Evolutionary conservation across 92 coral and sea anemone genomes (phyloP), one percentile per base, ranked within the genome.

Genomic region (Epizoanthus stellaris): DNA sequence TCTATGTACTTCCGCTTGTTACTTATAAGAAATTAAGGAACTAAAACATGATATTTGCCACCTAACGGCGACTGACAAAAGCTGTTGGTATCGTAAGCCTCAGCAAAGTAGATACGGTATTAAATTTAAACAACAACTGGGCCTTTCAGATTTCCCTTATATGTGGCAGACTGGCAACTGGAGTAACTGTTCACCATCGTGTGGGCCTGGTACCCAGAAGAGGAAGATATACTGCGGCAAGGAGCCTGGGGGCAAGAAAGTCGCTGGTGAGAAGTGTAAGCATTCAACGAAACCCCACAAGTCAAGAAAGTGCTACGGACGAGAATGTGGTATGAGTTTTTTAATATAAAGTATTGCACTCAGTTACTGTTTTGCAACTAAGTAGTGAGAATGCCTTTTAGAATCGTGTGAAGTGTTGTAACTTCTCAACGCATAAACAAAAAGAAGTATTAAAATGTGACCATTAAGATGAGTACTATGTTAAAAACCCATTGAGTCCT

Each of bases 131-230:
- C 14, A 52, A 52, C 56, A 52, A 9, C 56, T 52, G 56, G 15
- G 56, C 14, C 12, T 52, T 52, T 14, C 40, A 96, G 98, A 96
- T 77, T 96, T 90, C 64, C 98, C 98, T 5, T 88, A 88, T 72
- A 90, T 96, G 97, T 96, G 99, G 99, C 92, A 79, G 56, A 84
- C 91, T 6, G 88, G 89, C 23, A 88, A 80, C 38, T 96, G 99
- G 99, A 86, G 92, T 58, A 90, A 81, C n/a, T 96, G 99, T 66
- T 92, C 95, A 1, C 36, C 63, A 10, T 69, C 88, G 3, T 96
- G 99, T 56, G 99, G 99, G 40, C n/a, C 85, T 16, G 99, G 99
- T 6, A 87, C 85, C 40, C 94, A 92, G 73, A 84, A 74, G 70
- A 83, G 99, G 67, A 73, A 90, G 13, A 56, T 94, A 11, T 88